These are phyloP conservation scores for Conus betulinus DNA, from an alignment of 1,140 invertebrate species.

Conservation along the genomic window DNA sequence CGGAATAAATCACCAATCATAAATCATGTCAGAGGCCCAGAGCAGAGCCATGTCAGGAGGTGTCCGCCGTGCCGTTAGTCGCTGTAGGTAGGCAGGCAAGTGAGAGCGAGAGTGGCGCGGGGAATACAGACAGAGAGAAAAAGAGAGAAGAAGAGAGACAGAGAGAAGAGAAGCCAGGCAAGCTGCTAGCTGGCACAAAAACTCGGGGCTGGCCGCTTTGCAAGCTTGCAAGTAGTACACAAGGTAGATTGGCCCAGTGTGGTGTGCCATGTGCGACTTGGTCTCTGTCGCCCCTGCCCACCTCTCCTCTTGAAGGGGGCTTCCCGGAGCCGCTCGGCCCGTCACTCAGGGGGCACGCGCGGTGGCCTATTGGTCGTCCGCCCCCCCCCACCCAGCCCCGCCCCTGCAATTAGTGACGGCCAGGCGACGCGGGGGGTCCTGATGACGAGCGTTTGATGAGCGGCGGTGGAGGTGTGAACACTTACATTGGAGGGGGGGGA, in stretches of 20 bases:
- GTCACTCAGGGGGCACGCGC: conserved; percentile 2
- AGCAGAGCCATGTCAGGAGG: not conserved
- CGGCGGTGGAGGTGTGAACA: not conserved
- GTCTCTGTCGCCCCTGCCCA: conserved; percentile 1
- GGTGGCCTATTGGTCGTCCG: conserved; percentile 17
- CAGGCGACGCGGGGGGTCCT: not conserved
- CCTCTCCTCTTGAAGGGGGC: conserved; percentile 3
- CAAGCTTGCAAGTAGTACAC: conserved; percentile 10
- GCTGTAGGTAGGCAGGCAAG: not conserved
- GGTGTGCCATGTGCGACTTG: conserved; percentile 8
- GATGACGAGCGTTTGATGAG: not conserved
- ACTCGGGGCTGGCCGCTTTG: conserved; percentile 2
- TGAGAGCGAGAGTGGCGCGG: not conserved
- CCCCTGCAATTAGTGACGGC: conserved; percentile 5
- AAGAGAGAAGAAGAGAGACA: not conserved
- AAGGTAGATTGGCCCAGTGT: conserved; percentile 17
- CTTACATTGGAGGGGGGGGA: not conserved
- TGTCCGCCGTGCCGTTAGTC: not conserved
- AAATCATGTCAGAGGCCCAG: not conserved
- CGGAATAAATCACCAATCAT: conserved; percentile 3
- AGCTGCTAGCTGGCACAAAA: conserved; percentile 16
- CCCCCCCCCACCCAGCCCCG: not conserved
- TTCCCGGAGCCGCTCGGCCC: not conserved
- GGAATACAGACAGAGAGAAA: not conserved
- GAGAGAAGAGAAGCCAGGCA: not conserved